Base-by-base conservation (phyloP, 2,888 invertebrate genomes). In the Drosophila phalerata region DNA sequence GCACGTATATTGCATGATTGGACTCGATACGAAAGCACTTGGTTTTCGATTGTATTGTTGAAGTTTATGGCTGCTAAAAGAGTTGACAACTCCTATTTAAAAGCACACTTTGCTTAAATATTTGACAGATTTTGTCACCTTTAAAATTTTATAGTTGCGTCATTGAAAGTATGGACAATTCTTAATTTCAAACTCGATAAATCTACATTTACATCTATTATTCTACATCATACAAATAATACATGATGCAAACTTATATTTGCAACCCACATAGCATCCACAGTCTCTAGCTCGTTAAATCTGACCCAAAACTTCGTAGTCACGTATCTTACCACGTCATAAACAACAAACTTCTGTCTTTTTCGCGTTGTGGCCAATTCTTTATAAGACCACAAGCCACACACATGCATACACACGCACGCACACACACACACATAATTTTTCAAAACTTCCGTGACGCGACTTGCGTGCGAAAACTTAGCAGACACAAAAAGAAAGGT, bases 401-500 rank as follows among this genome's bases (percentile, higher is more conserved):
- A 62, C 74, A 69, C 58, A 55, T 49, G 56, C 69, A 69, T 48
- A 53, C 51, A 49, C 55, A 49, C 48, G 25, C 51, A 53, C 51
- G 47, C 55, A 49, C 48, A 34, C 52, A 34, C 37, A 37, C 47
- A 57, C 48, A 48, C 47, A 73, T 66, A 62, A 74, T 71, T 69
- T 72, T 66, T 67, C 69, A 82, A 42, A 82, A 63, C 63, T 69
- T 73, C 63, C 65, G 51, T 67, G 63, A 48, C 52, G 66, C 63
- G 57, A 76, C 53, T 72, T 85, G 69, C 62, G 65, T 69, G 69
- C 57, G 25, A 72, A 45, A 83, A 85, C 49, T 88, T 82, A 43
- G 63, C 72, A 77, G 73, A 81, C 74, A 81, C 48, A 43, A 49
- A 71, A 74, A 25, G 30, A 57, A 61, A 25, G 61, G 43, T 37